Base-by-base conservation (phyloP, 2,113 vertebrate species). In the Heterochromis multidens region DNA sequence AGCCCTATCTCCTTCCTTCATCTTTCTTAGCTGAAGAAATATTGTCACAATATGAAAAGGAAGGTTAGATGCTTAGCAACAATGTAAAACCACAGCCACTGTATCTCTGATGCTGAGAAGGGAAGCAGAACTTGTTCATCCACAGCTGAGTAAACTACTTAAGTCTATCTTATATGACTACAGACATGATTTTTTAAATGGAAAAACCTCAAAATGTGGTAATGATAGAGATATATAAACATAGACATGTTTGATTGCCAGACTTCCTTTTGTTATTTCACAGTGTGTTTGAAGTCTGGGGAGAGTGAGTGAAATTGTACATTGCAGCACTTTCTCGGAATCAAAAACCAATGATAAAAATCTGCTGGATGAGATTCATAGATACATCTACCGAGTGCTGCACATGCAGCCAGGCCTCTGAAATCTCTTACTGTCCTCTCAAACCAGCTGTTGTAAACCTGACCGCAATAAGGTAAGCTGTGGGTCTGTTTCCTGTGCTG, bases 81-180 rank as follows among this genome's bases (percentile, higher is more conserved):
- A 89, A 94, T 84, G 82, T 92, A 88, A 90, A 93, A 95, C 93
- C 87, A 92, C 89, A 92, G 29, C 82, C 88, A 33, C 23, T 88
- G 84, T 88, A 91, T 89, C 84, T 80, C 79, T 85, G 87, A 91
- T 62, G 88, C 81, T 82, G 89, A 79, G 81, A 92, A 72, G 81
- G 90, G 93, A 94, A 93, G 91, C 82, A 31, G 84, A 90, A 84
- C 90, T 88, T 94, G 93, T 94, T 89, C 93, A 88, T 89, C 93
- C 89, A 63, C 95, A 96, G 94, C 95, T 96, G 95, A 95, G 88
- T 93, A 95, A 96, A 96, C 95, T 94, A 93, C 84, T 94, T 92
- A 94, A 95, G 93, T 95, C 94, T 54, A 82, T 91, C 90, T 91
- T 86, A 86, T 92, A 92, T 87, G 82, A 82, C 86, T 80, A 86